Base-by-base conservation (phyloP, 2,888 invertebrate genomes). In the Molorchus minor region DNA sequence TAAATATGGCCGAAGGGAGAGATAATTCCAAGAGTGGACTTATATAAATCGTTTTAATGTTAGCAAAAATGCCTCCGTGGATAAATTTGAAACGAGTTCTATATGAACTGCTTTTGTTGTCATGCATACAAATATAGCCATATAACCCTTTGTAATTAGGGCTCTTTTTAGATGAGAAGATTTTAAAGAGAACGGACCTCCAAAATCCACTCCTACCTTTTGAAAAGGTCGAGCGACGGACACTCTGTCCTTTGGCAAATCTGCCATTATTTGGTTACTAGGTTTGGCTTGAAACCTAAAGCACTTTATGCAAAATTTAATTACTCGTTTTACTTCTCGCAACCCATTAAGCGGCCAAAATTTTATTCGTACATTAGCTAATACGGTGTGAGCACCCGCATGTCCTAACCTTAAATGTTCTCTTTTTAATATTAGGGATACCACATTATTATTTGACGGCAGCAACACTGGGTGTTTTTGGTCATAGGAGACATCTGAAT, bases 1-100 rank as follows among this genome's bases (percentile, higher is more conserved):
- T 68, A 49, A 74, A 75, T 0, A 71, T 71, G 0, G 72, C 74
- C 7, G 35, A 49, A 12, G 20, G 38, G 2, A 29, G 19, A 12
- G 38, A 38, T n/a, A n/a, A n/a, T n/a, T n/a, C n/a, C n/a, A n/a
- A n/a, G n/a, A n/a, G n/a, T n/a, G n/a, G n/a, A n/a, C n/a, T n/a
- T n/a, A n/a, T n/a, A 61, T 61, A 41, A 60, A 60, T 25, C 60
- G 5, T 38, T 61, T 61, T 8, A 61, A 17, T 5, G 52, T 47
- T 5, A 30, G 21, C 1, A 62, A n/a, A 38, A 62, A 58, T 4
- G 43, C 43, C 25, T 56, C 53, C 1, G 62, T 46, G 19, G 56
- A 43, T n/a, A 56, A 16, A 21, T 29, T 33, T 2, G 58, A 44
- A 5, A 62, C 56, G 2, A 58, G 30, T 46, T 62, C 58, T 7